Evolutionary conservation across 2,113 vertebrate species (phyloP), one percentile per base, ranked within the genome.

Genomic region (Crotalus horridus): DNA sequence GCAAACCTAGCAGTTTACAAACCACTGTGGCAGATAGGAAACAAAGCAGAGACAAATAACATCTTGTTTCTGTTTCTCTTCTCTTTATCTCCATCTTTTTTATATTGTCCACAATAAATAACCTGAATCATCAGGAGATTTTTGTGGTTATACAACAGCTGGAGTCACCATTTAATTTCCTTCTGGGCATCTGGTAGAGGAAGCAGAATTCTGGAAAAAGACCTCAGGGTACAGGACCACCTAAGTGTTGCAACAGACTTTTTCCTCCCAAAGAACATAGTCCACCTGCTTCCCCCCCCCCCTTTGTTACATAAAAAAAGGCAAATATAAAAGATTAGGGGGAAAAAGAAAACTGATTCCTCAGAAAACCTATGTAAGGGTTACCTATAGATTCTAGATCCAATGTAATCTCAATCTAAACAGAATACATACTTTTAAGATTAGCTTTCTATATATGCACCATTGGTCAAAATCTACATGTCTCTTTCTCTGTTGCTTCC

Each of bases 101-200:
- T 95, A 95, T 93, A 96, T 95, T 96, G 95, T 96, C 95, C 93
- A 95, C 93, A 95, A 95, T 93, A 95, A 96, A 96, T 96, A 94
- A 51, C 96, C 95, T 96, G 95, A 96, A 94, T 96, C 95, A 96
- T 95, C 89, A 39, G 91, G 95, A 95, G 93, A 96, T 96, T 96
- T 95, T 95, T 96, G 95, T 95, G 96, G 95, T 94, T 90, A 89
- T 93, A 93, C 55, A 95, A 95, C 96, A 94, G 94, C 94, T 96
- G 93, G 90, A 96, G 92, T 64, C 94, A 96, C 96, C 95, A 95
- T 93, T 95, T 94, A 96, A 93, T 94, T 95, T 94, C 95, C 93
- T 95, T 96, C 92, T 94, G 96, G 95, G 95, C 95, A 94, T 96
- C 96, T 97, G 96, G 95, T 95, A 94, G 9, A 11, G 95, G 85